Conservation (phyloP, 2,797 vertebrate genomes). For the Apogon hyalosoma region DNA sequence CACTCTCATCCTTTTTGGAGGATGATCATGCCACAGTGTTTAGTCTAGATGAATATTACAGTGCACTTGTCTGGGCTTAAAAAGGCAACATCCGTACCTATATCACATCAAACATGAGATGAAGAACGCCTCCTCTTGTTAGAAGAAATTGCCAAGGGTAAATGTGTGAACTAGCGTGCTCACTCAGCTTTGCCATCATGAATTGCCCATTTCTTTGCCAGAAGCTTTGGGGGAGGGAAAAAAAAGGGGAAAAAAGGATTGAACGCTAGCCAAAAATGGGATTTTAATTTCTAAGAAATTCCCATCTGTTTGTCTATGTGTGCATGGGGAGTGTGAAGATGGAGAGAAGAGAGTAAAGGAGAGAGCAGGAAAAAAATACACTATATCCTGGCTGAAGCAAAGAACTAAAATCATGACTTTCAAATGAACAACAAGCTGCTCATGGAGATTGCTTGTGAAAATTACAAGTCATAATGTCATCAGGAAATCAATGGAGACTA, state of each 20-base stretch:
- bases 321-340: slow-evolving; percentile 34
- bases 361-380: slow-evolving; percentile 32
- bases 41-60: slow-evolving; percentile 55
- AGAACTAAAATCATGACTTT: slow-evolving; percentile 74
- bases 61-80: slow-evolving; percentile 57
- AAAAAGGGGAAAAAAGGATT: slow-evolving; percentile 51
- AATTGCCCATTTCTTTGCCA: slow-evolving; percentile 70
- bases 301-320: slow-evolving; percentile 74
- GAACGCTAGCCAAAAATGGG: slow-evolving; percentile 72
- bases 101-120: slow-evolving; percentile 71
- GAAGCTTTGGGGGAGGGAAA: slow-evolving; percentile 44
- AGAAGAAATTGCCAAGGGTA: slow-evolving; percentile 63
- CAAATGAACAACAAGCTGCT: slow-evolving; percentile 78
- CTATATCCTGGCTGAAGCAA: slow-evolving; percentile 33
- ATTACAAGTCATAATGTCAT: slow-evolving; percentile 84
- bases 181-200: slow-evolving; percentile 70
- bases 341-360: slow-evolving; percentile 33
- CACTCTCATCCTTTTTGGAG: slow-evolving; percentile 28
- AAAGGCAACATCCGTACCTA: slow-evolving; percentile 67
- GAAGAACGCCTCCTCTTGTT: slow-evolving; percentile 65
- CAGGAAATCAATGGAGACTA: slow-evolving; percentile 79
- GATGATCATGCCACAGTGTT: slow-evolving; percentile 46
- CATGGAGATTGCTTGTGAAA: slow-evolving; percentile 79
- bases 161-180: slow-evolving; percentile 67
- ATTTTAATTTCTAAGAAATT: slow-evolving; percentile 80